Evolutionary conservation across 2,888 invertebrate genomes (phyloP), one percentile per base, ranked within the genome.

Genomic region (Chirona hameri): DNA sequence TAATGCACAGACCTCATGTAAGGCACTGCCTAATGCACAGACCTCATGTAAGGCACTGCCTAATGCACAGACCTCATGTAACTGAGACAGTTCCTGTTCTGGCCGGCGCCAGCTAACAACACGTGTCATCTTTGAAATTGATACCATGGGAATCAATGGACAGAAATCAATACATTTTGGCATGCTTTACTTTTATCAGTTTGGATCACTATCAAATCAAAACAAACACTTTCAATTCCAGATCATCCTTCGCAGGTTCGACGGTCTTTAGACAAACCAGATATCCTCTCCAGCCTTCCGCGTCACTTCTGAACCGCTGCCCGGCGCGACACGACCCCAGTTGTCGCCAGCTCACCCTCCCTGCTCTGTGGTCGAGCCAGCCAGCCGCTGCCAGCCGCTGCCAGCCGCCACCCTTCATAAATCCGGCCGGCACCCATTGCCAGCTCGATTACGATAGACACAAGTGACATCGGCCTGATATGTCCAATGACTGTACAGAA

Each of bases 391-490:
- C 57, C 57, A 60, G 21, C 48, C 48, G 48, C 21, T 60, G 60
- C 60, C 60, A 60, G 60, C 31, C 39, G 39, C 39, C 76, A 24
- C 46, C 39, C 46, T 46, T 76, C 76, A 39, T 72, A 72, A 72
- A 72, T 72, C 27, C 46, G 39, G 24, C 39, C 31, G 0, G 18
- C 39, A 24, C 24, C 76, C 76, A 46, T 27, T 76, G 76, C 46
- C 29, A 46, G 76, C 76, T 76, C 76, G 39, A 76, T 76, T 76
- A 76, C 76, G 72, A 72, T 72, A 72, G 72, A 76, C 21, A 76
- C 76, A 46, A 76, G 76, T 76, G 76, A 46, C 76, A 76, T 76
- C 76, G 21, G 46, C 46, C 46, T 46, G 76, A 39, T 76, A 76
- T 46, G 76, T 76, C 76, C 76, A 76, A 76, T 76, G 39, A 24